Evolutionary conservation across 2,113 vertebrate species (phyloP).

Genomic region (Haemorhous mexicanus): DNA sequence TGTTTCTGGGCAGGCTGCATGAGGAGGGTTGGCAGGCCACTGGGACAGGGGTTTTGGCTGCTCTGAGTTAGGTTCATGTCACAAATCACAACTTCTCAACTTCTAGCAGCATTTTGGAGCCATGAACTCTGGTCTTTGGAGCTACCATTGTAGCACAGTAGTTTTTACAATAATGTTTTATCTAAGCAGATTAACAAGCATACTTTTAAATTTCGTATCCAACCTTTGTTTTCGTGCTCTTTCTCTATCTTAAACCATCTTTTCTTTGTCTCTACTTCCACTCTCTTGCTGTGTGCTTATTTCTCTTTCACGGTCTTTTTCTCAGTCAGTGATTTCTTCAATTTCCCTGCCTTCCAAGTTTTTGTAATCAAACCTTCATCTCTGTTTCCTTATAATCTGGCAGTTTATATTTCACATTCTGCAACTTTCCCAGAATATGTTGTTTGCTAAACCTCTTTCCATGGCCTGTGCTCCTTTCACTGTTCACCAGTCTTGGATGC

Average conservation of each 20-base stretch:
- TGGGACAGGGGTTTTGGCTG: rapidly evolving
- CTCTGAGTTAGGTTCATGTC: rapidly evolving
- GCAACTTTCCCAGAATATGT: neutral
- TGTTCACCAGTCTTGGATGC: neutral
- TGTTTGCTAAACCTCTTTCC: neutral
- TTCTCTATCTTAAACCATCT: neutral
- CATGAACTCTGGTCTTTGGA: neutral
- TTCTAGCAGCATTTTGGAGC: neutral
- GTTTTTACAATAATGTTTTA: neutral
- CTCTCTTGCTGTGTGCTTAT: neutral
- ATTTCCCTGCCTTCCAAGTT: neutral
- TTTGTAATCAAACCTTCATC: neutral
- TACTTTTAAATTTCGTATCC: neutral
- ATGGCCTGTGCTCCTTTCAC: neutral
- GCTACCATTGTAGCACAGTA: neutral
- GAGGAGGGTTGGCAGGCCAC: neutral
- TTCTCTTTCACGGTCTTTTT: neutral
- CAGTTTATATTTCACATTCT: neutral
- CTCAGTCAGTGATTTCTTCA: neutral
- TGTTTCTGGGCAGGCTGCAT: neutral
- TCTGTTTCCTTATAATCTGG: neutral
- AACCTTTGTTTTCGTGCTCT: neutral
- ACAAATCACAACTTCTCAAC: neutral
- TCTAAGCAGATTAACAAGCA: neutral
- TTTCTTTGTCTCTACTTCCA: neutral